Evolutionary conservation across 2,113 vertebrate species (phyloP).

Genomic region (Sylvicapra grimmia): DNA sequence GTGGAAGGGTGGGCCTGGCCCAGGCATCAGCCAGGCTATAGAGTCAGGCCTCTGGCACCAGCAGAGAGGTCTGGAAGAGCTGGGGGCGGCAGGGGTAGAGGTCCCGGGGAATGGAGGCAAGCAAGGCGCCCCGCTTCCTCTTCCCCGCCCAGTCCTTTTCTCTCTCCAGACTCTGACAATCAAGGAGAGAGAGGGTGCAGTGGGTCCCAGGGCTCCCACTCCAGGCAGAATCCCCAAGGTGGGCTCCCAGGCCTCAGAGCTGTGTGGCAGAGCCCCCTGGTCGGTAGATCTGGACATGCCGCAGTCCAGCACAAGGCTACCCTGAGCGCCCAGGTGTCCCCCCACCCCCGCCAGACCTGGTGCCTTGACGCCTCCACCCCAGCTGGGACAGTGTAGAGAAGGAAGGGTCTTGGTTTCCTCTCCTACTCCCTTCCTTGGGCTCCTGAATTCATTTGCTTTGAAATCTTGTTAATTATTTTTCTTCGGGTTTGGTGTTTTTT

Average conservation of each 20-base stretch:
- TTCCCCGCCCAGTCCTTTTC: background rate
- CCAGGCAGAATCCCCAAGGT: background rate
- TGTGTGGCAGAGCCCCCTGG: conserved; percentile 44
- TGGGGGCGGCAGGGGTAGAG: background rate
- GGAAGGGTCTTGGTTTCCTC: conserved; percentile 69
- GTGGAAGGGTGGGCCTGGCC: background rate
- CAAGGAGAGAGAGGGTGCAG: background rate
- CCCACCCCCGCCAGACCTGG: conserved; percentile 62
- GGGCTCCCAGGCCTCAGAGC: conserved; percentile 37
- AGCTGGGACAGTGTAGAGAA: conserved; percentile 59
- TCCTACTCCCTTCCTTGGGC: conserved; percentile 53
- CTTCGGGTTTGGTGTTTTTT: background rate
- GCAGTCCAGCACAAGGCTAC: background rate
- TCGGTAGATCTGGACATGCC: conserved; percentile 35
- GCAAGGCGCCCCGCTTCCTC: background rate
- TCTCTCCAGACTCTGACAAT: conserved; percentile 44
- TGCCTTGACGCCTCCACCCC: conserved; percentile 67
- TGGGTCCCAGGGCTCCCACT: background rate
- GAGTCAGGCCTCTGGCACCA: background rate
- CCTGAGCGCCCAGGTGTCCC: conserved; percentile 46
- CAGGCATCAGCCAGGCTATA: background rate
- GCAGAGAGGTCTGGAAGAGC: background rate
- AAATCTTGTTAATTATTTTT: conserved; percentile 24
- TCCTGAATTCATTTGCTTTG: conserved; percentile 64
- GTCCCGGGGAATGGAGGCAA: background rate